Percentiles rank a stretch among this genome's conserved stretches.
Evolutionary conservation across 2,888 invertebrate species (phyloP).

Genomic region (Tupiocoris notatus): DNA sequence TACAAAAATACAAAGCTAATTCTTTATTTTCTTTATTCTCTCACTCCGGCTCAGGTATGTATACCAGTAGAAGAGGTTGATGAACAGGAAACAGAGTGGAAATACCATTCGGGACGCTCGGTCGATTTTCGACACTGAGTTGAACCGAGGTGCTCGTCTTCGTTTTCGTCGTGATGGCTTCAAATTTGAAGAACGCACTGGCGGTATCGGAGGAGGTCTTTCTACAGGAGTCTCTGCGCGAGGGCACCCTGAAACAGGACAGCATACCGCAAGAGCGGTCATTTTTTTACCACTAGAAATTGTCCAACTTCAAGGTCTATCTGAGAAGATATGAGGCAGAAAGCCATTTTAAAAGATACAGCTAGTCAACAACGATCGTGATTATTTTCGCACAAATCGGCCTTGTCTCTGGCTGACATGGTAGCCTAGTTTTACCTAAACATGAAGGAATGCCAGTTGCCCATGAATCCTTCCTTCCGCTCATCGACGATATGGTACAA

Average conservation of each 20-base stretch:
- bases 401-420: too few species aligned
- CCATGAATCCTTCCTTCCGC: constrained; percentile 48
- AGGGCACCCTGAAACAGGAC: constrained; percentile 45
- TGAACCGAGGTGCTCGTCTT: constrained; percentile 64
- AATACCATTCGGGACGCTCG: constrained; percentile 71
- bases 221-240: constrained; percentile 37
- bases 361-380: too few species aligned
- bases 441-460: constrained; percentile 48
- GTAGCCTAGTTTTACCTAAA: constrained; percentile 45
- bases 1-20: constrained; percentile 29
- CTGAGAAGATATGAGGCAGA: too few species aligned
- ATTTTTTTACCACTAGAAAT: too few species aligned
- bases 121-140: constrained; percentile 80
- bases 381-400: too few species aligned
- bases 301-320: too few species aligned
- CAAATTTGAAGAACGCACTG: constrained; percentile 50
- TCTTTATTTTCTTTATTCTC: constrained; percentile 53
- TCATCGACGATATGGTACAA: constrained; percentile 54
- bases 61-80: constrained; percentile 79
- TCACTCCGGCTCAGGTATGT: constrained; percentile 67
- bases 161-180: constrained; percentile 51
- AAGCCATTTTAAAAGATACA: too few species aligned
- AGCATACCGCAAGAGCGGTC: too few species aligned
- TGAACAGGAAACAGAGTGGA: constrained; percentile 70
- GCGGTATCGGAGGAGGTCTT: constrained; percentile 53